Base-by-base conservation (phyloP, 1,140 invertebrate species). In the Drosophila bocqueti region DNA sequence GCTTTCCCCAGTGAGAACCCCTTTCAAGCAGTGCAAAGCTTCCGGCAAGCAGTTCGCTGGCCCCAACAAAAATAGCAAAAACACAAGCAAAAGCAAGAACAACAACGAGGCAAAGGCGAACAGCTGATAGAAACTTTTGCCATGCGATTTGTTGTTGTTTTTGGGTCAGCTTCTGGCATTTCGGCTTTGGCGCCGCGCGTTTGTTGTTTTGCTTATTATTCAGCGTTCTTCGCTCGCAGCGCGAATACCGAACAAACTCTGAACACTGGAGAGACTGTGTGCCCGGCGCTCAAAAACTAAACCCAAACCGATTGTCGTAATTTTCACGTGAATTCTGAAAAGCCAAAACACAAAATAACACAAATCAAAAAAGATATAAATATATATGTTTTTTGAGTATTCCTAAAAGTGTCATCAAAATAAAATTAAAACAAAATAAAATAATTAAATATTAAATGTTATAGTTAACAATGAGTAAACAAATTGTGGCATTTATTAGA, bases 251-350 rank as follows among this genome's bases (percentile, higher is more conserved):
- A 71, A 63, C 61, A 38, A 58, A 46, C 60, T 66, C 67, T 77
- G 43, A 68, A 65, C 43, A 54, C 40, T 45, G 45, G 18, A 26
- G 64, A 72, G 64, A 72, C 76, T 90, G 74, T 90, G 63, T 89
- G 79, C 63, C 74, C 83, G 84, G 84, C 84, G 84, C 83, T 87
- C 84, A 87, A 90, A 83, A 81, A 43, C 4, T 26, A 26, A 43
- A 3, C 42, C 29, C 34, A 52, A 50, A 26, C 11, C 24, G 3
- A 34, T 34, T 58, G 40, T 18, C 47, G 36, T 50, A 42, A 55
- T 67, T 68, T 69, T 8, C 46, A 69, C 46, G 55, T 65, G 46
- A 49, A 67, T 66, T 59, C 66, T 47, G 16, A 9, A 38, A 76
- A 50, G 66, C 36, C 21, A 46, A 69, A 50, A 31, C 15, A 26